These are phyloP conservation scores for Tetragonisca angustula DNA, from an alignment of 2,888 invertebrate genomes.

Conservation along the genomic window DNA sequence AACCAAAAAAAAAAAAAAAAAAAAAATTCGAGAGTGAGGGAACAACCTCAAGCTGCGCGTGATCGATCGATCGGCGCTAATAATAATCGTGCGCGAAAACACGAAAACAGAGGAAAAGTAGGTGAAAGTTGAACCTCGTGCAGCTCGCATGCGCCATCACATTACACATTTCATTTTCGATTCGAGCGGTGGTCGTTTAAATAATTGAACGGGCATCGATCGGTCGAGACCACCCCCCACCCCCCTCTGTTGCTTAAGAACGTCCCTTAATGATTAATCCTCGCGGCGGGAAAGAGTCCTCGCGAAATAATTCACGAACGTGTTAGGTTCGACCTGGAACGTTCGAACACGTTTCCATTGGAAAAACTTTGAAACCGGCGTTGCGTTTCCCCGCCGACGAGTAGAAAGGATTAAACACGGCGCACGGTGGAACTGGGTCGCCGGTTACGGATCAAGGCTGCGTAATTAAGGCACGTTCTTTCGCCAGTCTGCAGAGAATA, in stretches of 20 bases:
- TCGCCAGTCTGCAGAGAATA: background rate
- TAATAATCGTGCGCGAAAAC: slow-evolving; percentile 12
- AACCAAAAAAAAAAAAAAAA: too few relatives aligned
- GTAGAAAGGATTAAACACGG: slow-evolving; percentile 49
- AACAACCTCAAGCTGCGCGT: background rate
- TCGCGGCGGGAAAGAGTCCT: too few relatives aligned
- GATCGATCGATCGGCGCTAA: background rate
- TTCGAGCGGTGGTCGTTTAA: slow-evolving; percentile 16
- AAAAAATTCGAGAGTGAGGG: too few relatives aligned
- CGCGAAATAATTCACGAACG: background rate
- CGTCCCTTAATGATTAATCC: too few relatives aligned
- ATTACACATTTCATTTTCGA: background rate
- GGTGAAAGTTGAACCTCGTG: slow-evolving; percentile 43
- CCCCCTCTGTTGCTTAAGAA: background rate
- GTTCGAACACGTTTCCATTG: background rate
- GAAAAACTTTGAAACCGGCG: background rate
- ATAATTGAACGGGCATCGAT: slow-evolving; percentile 35
- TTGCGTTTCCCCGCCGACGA: background rate
- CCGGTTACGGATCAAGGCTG: slow-evolving; percentile 53
- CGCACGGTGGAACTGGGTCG: slow-evolving; percentile 45
- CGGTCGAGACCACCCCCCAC: too few relatives aligned
- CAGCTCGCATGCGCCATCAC: background rate
- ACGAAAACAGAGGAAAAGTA: slow-evolving; percentile 29
- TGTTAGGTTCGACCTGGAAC: background rate
- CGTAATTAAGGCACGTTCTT: slow-evolving; percentile 18